phyloP scores from a whole-genome alignment of 2,113 vertebrate genomes.

The Sorex fumeus region DNA sequence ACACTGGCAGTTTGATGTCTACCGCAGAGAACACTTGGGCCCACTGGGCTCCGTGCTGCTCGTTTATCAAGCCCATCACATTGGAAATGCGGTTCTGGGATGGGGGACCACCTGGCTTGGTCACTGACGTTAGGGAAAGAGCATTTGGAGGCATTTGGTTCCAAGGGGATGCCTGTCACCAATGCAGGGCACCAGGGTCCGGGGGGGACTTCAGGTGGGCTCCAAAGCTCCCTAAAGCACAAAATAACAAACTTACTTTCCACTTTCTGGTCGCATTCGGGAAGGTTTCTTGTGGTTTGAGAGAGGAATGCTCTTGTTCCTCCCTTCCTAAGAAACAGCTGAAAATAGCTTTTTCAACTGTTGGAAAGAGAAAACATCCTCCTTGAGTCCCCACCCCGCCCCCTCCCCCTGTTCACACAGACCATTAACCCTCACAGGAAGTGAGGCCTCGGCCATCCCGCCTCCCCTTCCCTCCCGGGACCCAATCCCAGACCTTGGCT shows the following conservation, averaged over 20 bases:
- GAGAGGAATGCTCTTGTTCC: slow-evolving; percentile 75
- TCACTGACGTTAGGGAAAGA: neutral
- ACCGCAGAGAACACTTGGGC: neutral
- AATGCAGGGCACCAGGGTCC: neutral
- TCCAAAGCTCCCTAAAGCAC: slow-evolving; percentile 25
- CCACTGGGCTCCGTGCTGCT: neutral
- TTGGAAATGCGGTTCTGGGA: neutral
- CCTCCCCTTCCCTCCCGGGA: neutral
- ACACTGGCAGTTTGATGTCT: no score
- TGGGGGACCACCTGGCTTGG: neutral
- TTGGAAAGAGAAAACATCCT: slow-evolving; percentile 76
- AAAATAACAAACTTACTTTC: slow-evolving; percentile 72
- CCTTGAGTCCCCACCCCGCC: neutral
- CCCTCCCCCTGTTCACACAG: neutral
- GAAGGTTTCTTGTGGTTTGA: slow-evolving; percentile 80
- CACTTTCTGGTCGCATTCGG: slow-evolving; percentile 60
- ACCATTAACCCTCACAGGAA: slow-evolving; percentile 54
- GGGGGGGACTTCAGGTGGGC: slow-evolving; percentile 63
- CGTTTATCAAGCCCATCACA: neutral
- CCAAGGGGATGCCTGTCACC: neutral
- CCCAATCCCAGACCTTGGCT: neutral
- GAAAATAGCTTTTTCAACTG: slow-evolving; percentile 76
- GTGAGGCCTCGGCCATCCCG: neutral
- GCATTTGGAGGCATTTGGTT: neutral
- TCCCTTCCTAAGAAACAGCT: slow-evolving; percentile 73